phyloP scores from a whole-genome alignment of 2,888 invertebrate species.

The Bugulina stolonifera region DNA sequence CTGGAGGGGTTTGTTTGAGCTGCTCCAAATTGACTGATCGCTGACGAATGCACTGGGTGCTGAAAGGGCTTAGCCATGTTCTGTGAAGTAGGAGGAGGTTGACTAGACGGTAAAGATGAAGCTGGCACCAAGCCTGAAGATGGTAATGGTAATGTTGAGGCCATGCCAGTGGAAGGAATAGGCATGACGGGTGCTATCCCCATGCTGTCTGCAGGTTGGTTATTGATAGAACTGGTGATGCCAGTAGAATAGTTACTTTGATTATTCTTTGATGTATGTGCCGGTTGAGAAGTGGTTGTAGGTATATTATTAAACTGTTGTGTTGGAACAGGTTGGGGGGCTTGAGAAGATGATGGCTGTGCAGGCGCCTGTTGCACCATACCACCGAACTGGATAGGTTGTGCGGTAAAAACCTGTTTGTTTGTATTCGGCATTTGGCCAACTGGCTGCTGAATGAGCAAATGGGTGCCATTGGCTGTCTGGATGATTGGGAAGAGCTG shows the following conservation, averaged over 20 bases:
- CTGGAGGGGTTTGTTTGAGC: too few species aligned
- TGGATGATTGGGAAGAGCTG: conserved; percentile 19
- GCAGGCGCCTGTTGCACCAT: too few species aligned
- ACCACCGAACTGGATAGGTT: conserved; percentile 5
- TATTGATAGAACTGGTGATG: neutral
- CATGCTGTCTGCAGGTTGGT: neutral
- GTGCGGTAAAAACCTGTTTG: conserved; percentile 17
- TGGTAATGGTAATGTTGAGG: too few species aligned
- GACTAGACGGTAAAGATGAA: neutral
- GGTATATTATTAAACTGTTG: neutral
- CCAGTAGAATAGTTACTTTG: neutral
- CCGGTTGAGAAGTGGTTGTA: neutral
- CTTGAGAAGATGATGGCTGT: neutral
- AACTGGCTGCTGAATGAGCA: conserved; percentile 21
- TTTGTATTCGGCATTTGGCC: neutral
- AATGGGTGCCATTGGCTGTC: conserved; percentile 22
- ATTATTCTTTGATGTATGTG: neutral
- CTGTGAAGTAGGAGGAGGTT: neutral
- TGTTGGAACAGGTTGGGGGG: neutral
- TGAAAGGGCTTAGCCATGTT: neutral
- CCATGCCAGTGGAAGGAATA: neutral
- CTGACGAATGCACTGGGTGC: neutral
- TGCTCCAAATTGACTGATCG: too few species aligned
- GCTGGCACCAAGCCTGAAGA: too few species aligned
- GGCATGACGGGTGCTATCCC: neutral